Base-by-base conservation (phyloP, 2,888 invertebrate genomes). In the Agrotis exclamationis region DNA sequence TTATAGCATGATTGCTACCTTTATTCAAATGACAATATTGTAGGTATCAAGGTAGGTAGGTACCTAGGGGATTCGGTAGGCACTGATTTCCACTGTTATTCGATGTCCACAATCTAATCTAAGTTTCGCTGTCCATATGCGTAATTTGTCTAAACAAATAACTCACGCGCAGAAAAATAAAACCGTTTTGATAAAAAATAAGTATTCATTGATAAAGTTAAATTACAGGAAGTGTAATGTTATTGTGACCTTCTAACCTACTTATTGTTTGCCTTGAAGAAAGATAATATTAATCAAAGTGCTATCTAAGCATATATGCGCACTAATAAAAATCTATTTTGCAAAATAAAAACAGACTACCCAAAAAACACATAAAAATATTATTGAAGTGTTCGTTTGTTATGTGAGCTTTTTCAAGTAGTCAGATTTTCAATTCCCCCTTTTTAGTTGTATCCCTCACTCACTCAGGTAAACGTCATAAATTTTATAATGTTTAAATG, bases 211-310 rank as follows among this genome's bases (percentile, higher is more conserved):
- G 67, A 71, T 76, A 76, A 67, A 39, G 13, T 76, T 56, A 56
- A 71, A 48, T 67, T 33, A 48, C 18, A 56, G 48, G 48, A 70
- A 81, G n/a, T 54, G n/a, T 66, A 66, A 45, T 74, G 60, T 72
- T 67, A 68, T 65, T 68, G 54, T 70, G 51, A 70, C 67, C 71
- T 69, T 73, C 67, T 57, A 57, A 76, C 57, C 59, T 56, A 69
- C 57, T 66, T 74, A 62, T 20, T 62, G 57, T 70, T 64, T 70
- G 59, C 45, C 47, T 76, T 59, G 58, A 75, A 51, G 47, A 56
- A 48, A 62, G 71, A 79, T 76, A 76, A 62, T 62, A n/a, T 47
- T 64, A 33, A 39, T 56, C 51, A 44, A 20, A 74, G 7, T 44
- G 44, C 16, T 59, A 33, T 53, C 48, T 77, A 24, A 39, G 39